Evolutionary conservation across 2,113 vertebrate species (phyloP).

Genomic region (Cercopithecus mona): DNA sequence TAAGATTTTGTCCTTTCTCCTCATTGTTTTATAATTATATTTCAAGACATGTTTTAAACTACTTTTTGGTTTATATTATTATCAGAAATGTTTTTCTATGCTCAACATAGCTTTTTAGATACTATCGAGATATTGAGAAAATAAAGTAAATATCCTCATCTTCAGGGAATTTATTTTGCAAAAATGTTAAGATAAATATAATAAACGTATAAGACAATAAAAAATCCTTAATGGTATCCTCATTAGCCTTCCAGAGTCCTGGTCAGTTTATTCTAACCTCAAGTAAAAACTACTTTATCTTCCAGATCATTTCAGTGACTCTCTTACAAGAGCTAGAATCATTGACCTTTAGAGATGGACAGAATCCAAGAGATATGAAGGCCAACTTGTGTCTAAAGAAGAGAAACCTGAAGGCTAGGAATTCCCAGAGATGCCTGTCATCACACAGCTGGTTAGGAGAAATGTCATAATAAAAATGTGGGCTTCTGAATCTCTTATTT

Average conservation of each 20-base stretch:
- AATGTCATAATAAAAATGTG: not conserved
- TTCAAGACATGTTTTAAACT: conserved; percentile 17
- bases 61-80: not conserved
- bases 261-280: not conserved
- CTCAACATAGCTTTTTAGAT: not conserved
- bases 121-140: not conserved
- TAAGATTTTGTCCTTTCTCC: not conserved
- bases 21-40: conserved; percentile 9
- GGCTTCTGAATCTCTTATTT: not conserved
- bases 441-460: not conserved
- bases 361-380: not conserved
- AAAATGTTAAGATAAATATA: not conserved
- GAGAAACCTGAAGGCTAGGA: not conserved
- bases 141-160: not conserved
- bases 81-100: not conserved
- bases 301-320: not conserved
- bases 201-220: not conserved
- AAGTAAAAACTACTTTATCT: not conserved
- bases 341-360: conserved; percentile 2
- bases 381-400: not conserved
- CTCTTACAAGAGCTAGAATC: not conserved
- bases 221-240: not conserved
- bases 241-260: not conserved
- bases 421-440: not conserved
- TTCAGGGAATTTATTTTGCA: conserved; percentile 22